phyloP scores from a whole-genome alignment of 2,113 vertebrate genomes.

The Nothobranchius kuhntae region DNA sequence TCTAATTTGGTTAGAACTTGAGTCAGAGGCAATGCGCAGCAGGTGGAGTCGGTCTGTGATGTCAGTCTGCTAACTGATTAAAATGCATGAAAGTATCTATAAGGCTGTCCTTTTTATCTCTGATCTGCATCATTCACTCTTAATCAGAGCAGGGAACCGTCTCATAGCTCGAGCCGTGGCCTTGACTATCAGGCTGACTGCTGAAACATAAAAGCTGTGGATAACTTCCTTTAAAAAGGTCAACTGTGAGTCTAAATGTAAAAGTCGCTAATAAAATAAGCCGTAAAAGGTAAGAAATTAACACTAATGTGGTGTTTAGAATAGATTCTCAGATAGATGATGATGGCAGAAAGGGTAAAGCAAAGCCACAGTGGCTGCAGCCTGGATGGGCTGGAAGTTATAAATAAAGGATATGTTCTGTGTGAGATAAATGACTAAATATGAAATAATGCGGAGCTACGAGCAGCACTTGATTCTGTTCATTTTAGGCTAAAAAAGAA shows the following conservation, averaged over 20 bases:
- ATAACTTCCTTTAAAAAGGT: slow-evolving; percentile 21
- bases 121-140: slow-evolving; percentile 27
- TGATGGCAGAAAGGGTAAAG: no score
- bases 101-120: no score
- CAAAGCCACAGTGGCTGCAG: not conserved
- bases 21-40: not conserved
- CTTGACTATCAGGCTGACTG: not conserved
- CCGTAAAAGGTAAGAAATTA: not conserved
- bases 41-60: not conserved
- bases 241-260: not conserved
- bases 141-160: slow-evolving; percentile 1
- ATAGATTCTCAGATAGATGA: not conserved
- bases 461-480: no score
- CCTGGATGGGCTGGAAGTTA: slow-evolving; percentile 35
- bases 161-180: slow-evolving; percentile 6
- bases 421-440: slow-evolving; percentile 27
- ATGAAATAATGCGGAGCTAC: slow-evolving; percentile 14
- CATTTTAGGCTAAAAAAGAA: no score
- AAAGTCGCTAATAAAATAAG: not conserved
- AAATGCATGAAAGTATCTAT: slow-evolving; percentile 16
- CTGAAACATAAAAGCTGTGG: slow-evolving; percentile 2
- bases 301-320: not conserved
- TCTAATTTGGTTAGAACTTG: not conserved
- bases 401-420: slow-evolving; percentile 25
- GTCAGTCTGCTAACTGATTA: slow-evolving; percentile 24